Base-by-base conservation (phyloP, 2,888 invertebrate genomes). In the Lithophane leautieri region DNA sequence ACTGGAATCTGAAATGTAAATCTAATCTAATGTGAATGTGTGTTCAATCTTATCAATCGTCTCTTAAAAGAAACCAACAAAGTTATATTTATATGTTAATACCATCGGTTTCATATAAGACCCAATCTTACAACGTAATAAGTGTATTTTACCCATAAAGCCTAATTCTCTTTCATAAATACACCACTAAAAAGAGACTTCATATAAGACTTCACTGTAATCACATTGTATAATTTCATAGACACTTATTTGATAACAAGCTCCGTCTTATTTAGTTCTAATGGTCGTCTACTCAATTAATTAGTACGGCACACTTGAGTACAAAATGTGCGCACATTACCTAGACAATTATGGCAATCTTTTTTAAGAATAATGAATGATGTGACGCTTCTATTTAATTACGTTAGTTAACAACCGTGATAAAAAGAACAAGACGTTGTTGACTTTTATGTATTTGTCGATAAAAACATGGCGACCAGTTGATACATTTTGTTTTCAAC, bases 351-450 rank as follows among this genome's bases (percentile, higher is more conserved):
- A 74, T 44, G 34, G 42, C 61, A 66, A 62, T 83, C 16, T 74
- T 83, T 62, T 69, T 16, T 58, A 12, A 54, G 42, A 70, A 65
- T 80, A 80, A 80, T 73, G 70, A 44, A 80, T 84, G 67, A 25
- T 58, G n/a, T 65, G 70, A 44, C 34, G 63, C 34, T 56, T 34
- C 22, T 47, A 42, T 73, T 73, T 81, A 76, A 81, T 70, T 68
- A 73, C 16, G 19, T 60, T 61, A 44, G 61, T 84, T 70, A 63
- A 65, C 19, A 40, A 61, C 25, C 25, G n/a, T 28, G 47, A 70
- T 70, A 42, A 67, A 70, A 72, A 70, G 14, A 68, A 72, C 28
- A 56, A 78, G 25, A 82, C 40, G 19, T 67, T 63, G 68, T 81
- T 52, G 62, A 58, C 34, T 68, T 73, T 79, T 62, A 56, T 47